Evolutionary conservation across 2,797 vertebrate species (phyloP).

Genomic region (Lagodon rhomboides): DNA sequence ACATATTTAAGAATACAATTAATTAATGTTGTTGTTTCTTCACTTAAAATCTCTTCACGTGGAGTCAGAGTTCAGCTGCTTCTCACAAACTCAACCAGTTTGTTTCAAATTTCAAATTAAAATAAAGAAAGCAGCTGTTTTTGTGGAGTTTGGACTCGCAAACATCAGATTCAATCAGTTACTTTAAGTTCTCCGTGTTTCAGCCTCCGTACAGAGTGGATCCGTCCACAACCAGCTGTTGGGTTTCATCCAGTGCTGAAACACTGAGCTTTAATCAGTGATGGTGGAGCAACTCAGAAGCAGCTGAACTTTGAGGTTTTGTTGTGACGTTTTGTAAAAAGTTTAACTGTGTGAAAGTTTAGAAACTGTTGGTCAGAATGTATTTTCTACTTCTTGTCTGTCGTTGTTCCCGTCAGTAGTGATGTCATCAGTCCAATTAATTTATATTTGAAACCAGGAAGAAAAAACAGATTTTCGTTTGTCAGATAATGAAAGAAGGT

Average conservation of each 20-base stretch:
- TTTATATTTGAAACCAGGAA: constrained; percentile 62
- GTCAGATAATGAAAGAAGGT: background rate
- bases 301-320: constrained; percentile 29
- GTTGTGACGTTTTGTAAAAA: constrained; percentile 39
- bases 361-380: constrained; percentile 61
- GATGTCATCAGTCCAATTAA: constrained; percentile 58
- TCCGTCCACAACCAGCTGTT: background rate
- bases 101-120: background rate
- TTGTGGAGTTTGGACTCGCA: too few species aligned
- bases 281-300: background rate
- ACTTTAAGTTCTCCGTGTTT: background rate
- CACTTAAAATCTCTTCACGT: background rate
- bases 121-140: background rate
- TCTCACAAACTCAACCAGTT: background rate
- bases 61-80: constrained; percentile 42
- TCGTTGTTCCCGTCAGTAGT: constrained; percentile 39
- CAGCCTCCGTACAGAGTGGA: too few species aligned
- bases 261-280: too few species aligned
- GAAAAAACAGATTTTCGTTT: constrained; percentile 12
- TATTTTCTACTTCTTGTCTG: constrained; percentile 71
- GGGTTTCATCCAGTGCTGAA: background rate
- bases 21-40: constrained; percentile 22
- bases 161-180: too few species aligned
- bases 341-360: constrained; percentile 51
- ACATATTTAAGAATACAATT: constrained; percentile 56